A percentile compares a stretch with the other conserved stretches of the same genome.
Evolutionary conservation across 2,797 vertebrate genomes (phyloP).

Genomic region (Ctenochaetus hawaiiensis): DNA sequence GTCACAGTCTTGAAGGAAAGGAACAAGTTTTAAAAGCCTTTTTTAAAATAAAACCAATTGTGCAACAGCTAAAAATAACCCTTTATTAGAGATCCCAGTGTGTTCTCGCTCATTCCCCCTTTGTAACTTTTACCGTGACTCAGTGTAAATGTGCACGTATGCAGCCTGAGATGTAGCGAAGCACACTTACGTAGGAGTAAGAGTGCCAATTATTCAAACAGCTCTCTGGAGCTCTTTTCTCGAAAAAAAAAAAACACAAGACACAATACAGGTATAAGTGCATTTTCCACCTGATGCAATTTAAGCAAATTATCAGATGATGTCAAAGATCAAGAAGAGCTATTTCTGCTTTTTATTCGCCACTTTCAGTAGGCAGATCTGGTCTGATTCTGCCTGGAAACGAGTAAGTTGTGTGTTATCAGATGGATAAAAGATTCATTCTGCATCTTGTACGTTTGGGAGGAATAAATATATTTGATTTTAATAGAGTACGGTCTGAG

Average conservation of each 20-base stretch:
- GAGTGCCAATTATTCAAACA: constrained; percentile 60
- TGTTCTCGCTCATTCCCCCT: constrained; percentile 2
- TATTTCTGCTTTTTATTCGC: constrained; percentile 16
- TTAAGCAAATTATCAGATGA: constrained; percentile 49
- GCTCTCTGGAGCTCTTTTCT: constrained; percentile 43
- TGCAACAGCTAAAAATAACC: not conserved
- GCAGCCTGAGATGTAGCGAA: constrained; percentile 19
- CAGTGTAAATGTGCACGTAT: constrained; percentile 12
- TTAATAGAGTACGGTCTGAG: not conserved
- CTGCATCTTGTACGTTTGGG: not conserved
- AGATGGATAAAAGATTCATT: not conserved
- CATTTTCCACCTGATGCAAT: constrained; percentile 38
- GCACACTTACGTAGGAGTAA: constrained; percentile 45
- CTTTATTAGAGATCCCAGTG: not conserved
- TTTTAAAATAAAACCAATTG: no score
- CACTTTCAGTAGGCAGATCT: constrained; percentile 6
- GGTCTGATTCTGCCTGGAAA: constrained; percentile 22
- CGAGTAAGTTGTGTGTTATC: not conserved
- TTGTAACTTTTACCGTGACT: constrained; percentile 28
- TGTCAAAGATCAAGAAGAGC: constrained; percentile 45
- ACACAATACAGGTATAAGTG: constrained; percentile 32
- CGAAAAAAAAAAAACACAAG: constrained; percentile 24
- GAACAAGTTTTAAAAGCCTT: not conserved
- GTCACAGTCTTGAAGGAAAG: not conserved
- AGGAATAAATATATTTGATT: not conserved